Base-by-base conservation (phyloP, 1,140 invertebrate genomes). In the Drosophila rufa region DNA sequence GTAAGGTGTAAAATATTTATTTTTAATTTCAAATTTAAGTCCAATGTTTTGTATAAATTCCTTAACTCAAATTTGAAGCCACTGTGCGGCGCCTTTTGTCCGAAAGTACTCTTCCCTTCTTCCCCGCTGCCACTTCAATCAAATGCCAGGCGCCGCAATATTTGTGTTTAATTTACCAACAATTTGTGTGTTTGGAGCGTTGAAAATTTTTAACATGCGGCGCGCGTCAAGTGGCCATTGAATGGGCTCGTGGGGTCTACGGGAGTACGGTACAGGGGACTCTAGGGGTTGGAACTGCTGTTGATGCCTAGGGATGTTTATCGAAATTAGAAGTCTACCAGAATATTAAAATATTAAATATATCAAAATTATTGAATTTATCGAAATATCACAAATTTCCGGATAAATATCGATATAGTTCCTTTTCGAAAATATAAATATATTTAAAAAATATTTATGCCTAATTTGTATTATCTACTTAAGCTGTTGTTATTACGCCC, bases 161-260 rank as follows among this genome's bases (percentile, higher is more conserved):
- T 78, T 78, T 78, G 75, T 75, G 75, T 78, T 78, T 78, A 78
- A 78, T 78, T 78, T 78, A 78, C 75, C 75, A 78, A 78, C 75
- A 78, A 78, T 78, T 78, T 78, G 75, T 78, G 75, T 78, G 75
- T 78, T 77, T 57, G 56, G 64, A 68, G 74, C 74, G 75, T 51
- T 78, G 75, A 53, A 78, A 78, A 78, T 78, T 78, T 78, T 69
- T 70, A 78, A 70, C 75, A 78, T 78, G 75, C 75, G 75, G 75
- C 62, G 75, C 75, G 57, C 75, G 75, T 78, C 75, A 78, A 78
- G 75, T 77, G 75, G 75, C 74, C 75, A 68, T 60, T 69, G 65
- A 78, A 47, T 58, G 47, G 51, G 64, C 74, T 66, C n/a, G 19
- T 51, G 59, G 68, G 73, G 9, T 22, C 19, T 2, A 25, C 4